These are phyloP conservation scores for Camponotus vicinus DNA, from an alignment of 1,140 invertebrate species.

Conservation along the genomic window DNA sequence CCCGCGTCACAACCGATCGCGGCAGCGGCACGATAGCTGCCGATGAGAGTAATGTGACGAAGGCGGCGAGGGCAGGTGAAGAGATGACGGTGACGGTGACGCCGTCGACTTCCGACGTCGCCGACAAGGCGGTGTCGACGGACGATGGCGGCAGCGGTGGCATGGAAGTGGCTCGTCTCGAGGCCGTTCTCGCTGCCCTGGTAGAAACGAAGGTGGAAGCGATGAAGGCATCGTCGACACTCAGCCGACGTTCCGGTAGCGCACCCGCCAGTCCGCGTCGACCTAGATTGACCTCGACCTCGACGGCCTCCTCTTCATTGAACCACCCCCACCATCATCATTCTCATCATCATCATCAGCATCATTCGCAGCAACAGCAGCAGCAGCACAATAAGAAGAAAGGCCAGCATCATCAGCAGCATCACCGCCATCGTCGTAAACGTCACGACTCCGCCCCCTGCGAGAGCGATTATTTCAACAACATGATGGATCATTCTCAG, in stretches of 20 bases:
- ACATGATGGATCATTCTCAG: slow-evolving; percentile 68
- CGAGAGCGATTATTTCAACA: slow-evolving; percentile 75
- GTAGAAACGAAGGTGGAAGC: slow-evolving; percentile 88
- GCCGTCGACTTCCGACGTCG: slow-evolving; percentile 86
- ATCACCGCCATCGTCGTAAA: slow-evolving; percentile 75
- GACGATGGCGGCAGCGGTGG: slow-evolving; percentile 85
- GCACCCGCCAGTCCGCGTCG: slow-evolving; percentile 80
- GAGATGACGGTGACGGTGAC: slow-evolving; percentile 82
- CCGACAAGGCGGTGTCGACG: slow-evolving; percentile 90
- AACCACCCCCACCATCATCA: slow-evolving; percentile 77
- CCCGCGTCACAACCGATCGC: slow-evolving; percentile 52
- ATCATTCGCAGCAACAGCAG: slow-evolving; percentile 67
- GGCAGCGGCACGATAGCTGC: slow-evolving; percentile 37
- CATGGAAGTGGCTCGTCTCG: slow-evolving; percentile 88
- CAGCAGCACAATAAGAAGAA: slow-evolving; percentile 69
- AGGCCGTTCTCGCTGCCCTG: slow-evolving; percentile 89
- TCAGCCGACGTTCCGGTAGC: slow-evolving; percentile 79
- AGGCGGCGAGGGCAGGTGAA: slow-evolving; percentile 40
- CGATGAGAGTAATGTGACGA: slow-evolving; percentile 64
- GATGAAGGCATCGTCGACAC: slow-evolving; percentile 81
- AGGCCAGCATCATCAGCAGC: slow-evolving; percentile 67
- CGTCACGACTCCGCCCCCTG: slow-evolving; percentile 83
- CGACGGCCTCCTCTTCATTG: slow-evolving; percentile 82
- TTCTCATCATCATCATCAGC: slow-evolving; percentile 69
- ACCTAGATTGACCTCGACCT: slow-evolving; percentile 82